Conservation (phyloP, 2,113 vertebrate species). For the Phyllopteryx taeniolatus region DNA sequence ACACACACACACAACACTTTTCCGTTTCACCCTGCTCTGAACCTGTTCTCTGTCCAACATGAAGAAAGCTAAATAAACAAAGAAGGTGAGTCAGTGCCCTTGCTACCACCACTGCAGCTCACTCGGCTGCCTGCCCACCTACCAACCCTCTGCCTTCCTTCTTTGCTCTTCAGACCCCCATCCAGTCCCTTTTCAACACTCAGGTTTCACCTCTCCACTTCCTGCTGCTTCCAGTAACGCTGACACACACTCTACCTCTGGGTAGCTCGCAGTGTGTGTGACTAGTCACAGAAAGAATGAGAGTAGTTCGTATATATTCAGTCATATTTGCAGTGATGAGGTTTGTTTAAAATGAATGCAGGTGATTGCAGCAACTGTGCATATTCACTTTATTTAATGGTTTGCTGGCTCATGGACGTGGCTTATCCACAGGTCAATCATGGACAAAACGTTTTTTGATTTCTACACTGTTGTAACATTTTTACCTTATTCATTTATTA, state of each 20-base stretch:
- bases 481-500: background rate
- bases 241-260: slow-evolving; percentile 40
- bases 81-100: slow-evolving; percentile 40
- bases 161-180: slow-evolving; percentile 17
- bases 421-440: background rate
- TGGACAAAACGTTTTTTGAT: background rate
- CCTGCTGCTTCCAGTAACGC: slow-evolving; percentile 50
- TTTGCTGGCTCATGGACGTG: background rate
- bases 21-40: slow-evolving; percentile 63
- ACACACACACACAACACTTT: slow-evolving; percentile 46
- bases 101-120: slow-evolving; percentile 8
- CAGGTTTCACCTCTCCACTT: slow-evolving; percentile 62
- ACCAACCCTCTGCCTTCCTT: slow-evolving; percentile 7
- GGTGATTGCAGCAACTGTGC: background rate
- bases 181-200: slow-evolving; percentile 41
- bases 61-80: slow-evolving; percentile 66
- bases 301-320: background rate
- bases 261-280: background rate
- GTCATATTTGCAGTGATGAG: background rate
- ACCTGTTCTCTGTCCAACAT: slow-evolving; percentile 48
- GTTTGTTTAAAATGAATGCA: background rate
- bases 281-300: background rate
- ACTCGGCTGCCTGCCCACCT: slow-evolving; percentile 20
- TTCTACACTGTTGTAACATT: background rate
- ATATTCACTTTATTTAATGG: background rate